phyloP scores from a whole-genome alignment of 2,888 invertebrate species.

The Amiota mariae region DNA sequence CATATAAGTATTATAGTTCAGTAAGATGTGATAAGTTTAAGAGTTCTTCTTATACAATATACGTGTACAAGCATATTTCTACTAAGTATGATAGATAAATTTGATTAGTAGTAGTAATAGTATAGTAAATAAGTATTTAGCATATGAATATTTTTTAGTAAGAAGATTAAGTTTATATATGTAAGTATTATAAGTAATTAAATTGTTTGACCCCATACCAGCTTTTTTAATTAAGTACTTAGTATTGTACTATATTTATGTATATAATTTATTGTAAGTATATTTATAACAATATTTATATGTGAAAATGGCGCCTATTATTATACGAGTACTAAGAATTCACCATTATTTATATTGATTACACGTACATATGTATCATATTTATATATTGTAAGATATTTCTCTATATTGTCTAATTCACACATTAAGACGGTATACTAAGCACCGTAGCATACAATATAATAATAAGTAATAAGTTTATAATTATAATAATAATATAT shows the following conservation, averaged over 20 bases:
- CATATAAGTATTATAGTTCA: not conserved
- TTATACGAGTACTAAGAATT: not conserved
- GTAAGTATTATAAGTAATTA: constrained; percentile 36
- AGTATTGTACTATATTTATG: constrained; percentile 38
- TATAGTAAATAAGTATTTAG: too few species aligned
- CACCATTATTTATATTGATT: not conserved
- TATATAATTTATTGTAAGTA: constrained; percentile 22
- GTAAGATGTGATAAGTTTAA: constrained; percentile 12
- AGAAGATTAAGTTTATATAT: constrained; percentile 27
- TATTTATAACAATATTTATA: too few species aligned
- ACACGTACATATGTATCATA: constrained; percentile 15
- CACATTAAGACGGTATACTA: constrained; percentile 67
- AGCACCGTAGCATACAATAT: constrained; percentile 14
- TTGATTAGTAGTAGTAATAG: not conserved
- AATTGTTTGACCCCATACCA: constrained; percentile 74
- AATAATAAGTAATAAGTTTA: constrained; percentile 21
- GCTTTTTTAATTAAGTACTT: constrained; percentile 65
- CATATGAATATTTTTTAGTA: too few species aligned
- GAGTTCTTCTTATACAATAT: not conserved
- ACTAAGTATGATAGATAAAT: not conserved
- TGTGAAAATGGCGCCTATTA: too few species aligned
- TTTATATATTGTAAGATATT: constrained; percentile 33
- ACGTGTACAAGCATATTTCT: not conserved
- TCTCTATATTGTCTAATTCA: constrained; percentile 73
- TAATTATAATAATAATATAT: constrained; percentile 34